Percentiles rank a stretch among this genome's conserved stretches.
Evolutionary conservation across 2,797 vertebrate genomes (phyloP).

Genomic region (Momotus momota): DNA sequence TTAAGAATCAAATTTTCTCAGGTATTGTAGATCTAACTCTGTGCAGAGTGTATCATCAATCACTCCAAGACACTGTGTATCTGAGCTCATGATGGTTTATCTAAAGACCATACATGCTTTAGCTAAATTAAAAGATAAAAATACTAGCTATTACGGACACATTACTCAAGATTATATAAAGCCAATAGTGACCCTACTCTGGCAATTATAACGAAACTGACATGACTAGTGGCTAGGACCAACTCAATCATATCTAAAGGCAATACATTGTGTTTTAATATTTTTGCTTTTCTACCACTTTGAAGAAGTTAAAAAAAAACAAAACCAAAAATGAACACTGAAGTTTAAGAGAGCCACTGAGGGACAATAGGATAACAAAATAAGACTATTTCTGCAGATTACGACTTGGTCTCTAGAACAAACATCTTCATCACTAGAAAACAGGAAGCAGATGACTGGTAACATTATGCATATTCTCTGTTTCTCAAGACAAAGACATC

Average conservation of each 20-base stretch:
- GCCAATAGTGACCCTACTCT: not conserved
- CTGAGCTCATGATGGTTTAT: not conserved
- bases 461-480: not conserved
- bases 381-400: not conserved
- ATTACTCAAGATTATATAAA: conserved; percentile 6
- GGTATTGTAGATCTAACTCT: not conserved
- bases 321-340: not conserved
- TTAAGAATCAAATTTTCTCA: not conserved
- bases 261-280: not conserved
- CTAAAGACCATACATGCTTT: not conserved
- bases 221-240: not conserved
- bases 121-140: not conserved
- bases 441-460: not conserved
- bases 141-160: conserved; percentile 1
- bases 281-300: not conserved
- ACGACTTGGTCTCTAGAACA: not conserved
- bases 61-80: too few species aligned
- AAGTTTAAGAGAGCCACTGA: not conserved
- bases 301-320: not conserved
- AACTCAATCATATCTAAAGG: not conserved
- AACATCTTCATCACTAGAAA: not conserved
- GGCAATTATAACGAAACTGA: not conserved
- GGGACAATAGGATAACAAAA: not conserved
- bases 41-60: not conserved
- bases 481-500: not conserved